Base-by-base conservation (phyloP, 2,113 vertebrate genomes). In the Spheniscus mendiculus region DNA sequence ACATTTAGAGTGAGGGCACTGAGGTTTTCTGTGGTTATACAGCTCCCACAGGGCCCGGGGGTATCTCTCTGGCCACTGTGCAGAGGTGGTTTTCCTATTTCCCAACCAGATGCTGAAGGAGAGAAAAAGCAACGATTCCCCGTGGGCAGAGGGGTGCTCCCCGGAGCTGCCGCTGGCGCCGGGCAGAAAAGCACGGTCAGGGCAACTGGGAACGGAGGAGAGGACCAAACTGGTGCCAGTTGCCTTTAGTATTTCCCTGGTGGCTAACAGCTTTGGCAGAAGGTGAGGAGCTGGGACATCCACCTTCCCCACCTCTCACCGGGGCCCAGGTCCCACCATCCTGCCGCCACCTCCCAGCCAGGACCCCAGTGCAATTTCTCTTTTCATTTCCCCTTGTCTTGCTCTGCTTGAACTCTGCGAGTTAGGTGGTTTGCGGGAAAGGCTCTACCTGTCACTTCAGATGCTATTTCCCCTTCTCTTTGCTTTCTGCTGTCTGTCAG, bases 131-230 rank as follows among this genome's bases (percentile, higher is more conserved):
- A 45, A 3, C 0, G 0, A 27, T 17, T n/a, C 34, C 62, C 36
- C 0, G 0, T 0, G 4, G 22, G 49, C 59, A 73, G 53, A 78
- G 32, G 32, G n/a, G 2, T 2, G 17, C 19, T 84, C 12, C 36
- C 61, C 0, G 0, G 66, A 45, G 50, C 63, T 58, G 52, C 66
- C 8, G 3, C 59, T 17, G 29, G 32, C 0, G 0, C 58, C 36
- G 1, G 20, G 15, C 10, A 36, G 47, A 69, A 18, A 77, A 71
- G 55, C 55, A 71, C 5, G 4, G 6, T 32, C 32, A 26, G 61
- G 10, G 11, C 29, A 89, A 30, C 14, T 26, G 53, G 69, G n/a
- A 84, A 44, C 0, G 2, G 27, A 62, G 65, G 23, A 83, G 65
- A 36, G 47, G 11, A 62, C 18, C 21, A 53, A 44, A 69, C 14